These are phyloP conservation scores for Polylopha cassiicola DNA, from an alignment of 2,888 invertebrate species.

Conservation along the genomic window DNA sequence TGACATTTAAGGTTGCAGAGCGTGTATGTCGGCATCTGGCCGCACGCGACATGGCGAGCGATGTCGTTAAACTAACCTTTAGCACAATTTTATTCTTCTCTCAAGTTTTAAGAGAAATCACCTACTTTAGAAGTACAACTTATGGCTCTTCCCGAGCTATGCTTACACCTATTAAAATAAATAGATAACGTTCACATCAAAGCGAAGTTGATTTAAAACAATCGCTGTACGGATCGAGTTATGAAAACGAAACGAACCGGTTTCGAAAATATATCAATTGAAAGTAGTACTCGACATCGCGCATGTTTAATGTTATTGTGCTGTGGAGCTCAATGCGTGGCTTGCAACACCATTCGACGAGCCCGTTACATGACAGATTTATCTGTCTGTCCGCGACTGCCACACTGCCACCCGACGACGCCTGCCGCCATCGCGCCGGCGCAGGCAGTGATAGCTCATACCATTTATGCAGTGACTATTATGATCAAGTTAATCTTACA, in stretches of 20 bases:
- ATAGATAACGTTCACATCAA: constrained; percentile 21
- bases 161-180: no score
- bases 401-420: constrained; percentile 4
- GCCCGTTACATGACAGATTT: constrained; percentile 54
- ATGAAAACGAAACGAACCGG: constrained; percentile 66
- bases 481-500: constrained; percentile 7
- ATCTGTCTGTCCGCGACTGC: constrained; percentile 32
- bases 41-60: no score
- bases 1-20: constrained; percentile 59
- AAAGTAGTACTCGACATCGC: constrained; percentile 52
- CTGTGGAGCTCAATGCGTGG: constrained; percentile 48
- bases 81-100: no score
- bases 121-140: no score
- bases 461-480: constrained; percentile 29
- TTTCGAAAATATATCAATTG: constrained; percentile 74
- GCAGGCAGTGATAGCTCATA: constrained; percentile 33
- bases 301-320: constrained; percentile 70
- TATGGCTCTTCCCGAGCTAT: no score
- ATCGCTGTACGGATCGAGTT: constrained; percentile 44
- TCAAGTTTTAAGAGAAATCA: constrained; percentile 8
- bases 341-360: constrained; percentile 53
- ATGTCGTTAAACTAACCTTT: no score
- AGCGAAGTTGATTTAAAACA: constrained; percentile 28
- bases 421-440: constrained; percentile 2
- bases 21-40: constrained; percentile 19